These are phyloP conservation scores for Paraescarpia echinospica DNA, from an alignment of 1,140 invertebrate species.

Conservation along the genomic window DNA sequence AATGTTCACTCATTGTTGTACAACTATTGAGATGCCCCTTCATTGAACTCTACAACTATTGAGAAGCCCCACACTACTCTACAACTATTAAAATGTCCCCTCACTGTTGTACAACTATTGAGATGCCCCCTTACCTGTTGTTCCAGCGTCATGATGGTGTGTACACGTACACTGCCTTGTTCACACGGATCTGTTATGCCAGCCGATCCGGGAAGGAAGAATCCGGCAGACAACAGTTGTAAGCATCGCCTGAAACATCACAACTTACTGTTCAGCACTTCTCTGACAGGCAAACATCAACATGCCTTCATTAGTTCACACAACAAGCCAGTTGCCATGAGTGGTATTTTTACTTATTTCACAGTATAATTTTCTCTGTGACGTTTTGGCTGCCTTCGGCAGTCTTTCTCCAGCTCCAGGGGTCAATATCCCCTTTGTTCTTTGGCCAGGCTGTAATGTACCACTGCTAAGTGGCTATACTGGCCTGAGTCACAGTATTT, in stretches of 20 bases:
- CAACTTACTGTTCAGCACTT: not conserved
- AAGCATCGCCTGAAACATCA: slow-evolving; percentile 69
- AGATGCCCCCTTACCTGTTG: slow-evolving; percentile 68
- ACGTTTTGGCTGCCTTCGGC: too few species aligned
- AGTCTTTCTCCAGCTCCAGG: too few species aligned
- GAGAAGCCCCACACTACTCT: too few species aligned
- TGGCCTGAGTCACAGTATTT: too few species aligned
- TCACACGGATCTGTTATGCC: slow-evolving; percentile 94
- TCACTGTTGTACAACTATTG: not conserved
- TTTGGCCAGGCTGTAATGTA: too few species aligned
- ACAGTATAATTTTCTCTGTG: too few species aligned
- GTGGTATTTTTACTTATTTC: too few species aligned
- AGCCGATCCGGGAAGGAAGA: slow-evolving; percentile 92
- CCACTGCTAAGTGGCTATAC: too few species aligned
- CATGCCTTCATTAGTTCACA: not conserved
- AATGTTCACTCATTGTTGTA: too few species aligned
- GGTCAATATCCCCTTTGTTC: too few species aligned
- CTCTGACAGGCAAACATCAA: not conserved
- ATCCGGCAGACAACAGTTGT: slow-evolving; percentile 87
- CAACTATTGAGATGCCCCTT: not conserved
- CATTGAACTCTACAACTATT: slow-evolving; percentile 36
- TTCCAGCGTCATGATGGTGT: slow-evolving; percentile 88
- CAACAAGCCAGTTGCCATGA: not conserved
- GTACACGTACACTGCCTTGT: slow-evolving; percentile 82
- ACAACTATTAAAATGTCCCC: not conserved